These are phyloP conservation scores for Exaiptasia diaphana DNA, from an alignment of 64 coral and sea anemone genomes.

Conservation along the genomic window DNA sequence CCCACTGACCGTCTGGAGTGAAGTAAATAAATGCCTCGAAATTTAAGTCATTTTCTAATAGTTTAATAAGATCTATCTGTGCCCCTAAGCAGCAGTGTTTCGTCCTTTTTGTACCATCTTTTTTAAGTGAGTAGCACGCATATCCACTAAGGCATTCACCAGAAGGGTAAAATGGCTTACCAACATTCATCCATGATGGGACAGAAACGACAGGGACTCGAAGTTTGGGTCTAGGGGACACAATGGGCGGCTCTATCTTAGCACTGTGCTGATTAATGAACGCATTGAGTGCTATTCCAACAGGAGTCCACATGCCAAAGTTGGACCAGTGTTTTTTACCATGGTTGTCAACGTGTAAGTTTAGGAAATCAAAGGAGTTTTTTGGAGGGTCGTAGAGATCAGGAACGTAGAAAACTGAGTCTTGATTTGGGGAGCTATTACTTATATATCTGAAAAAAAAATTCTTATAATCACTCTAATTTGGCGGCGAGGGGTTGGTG, in stretches of 20 bases:
- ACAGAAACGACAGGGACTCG: slow-evolving; percentile 34
- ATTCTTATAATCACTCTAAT: too few relatives aligned
- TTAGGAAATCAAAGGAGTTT: slow-evolving; percentile 1
- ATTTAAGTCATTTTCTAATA: slow-evolving; percentile 33
- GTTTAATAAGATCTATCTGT: slow-evolving; percentile 44
- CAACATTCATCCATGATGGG: slow-evolving; percentile 18
- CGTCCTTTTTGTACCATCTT: neutral
- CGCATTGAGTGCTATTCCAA: slow-evolving; percentile 38
- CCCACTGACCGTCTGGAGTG: slow-evolving; percentile 23
- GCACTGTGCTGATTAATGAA: neutral
- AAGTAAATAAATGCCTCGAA: slow-evolving; percentile 51
- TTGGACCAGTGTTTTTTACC: slow-evolving; percentile 24
- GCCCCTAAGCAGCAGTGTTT: slow-evolving; percentile 40
- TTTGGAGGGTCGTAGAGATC: neutral
- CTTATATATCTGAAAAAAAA: too few relatives aligned
- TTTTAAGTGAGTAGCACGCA: slow-evolving; percentile 9
- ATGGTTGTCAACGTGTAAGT: slow-evolving; percentile 10
- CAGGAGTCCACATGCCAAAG: neutral
- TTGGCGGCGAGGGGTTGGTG: too few relatives aligned
- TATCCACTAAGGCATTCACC: neutral
- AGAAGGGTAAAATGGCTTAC: neutral
- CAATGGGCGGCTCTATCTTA: neutral
- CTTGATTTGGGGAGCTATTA: too few relatives aligned
- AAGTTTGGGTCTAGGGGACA: neutral
- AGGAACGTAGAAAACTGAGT: neutral